Evolutionary conservation across 2,113 vertebrate species (phyloP).

Genomic region (Proteles cristata): DNA sequence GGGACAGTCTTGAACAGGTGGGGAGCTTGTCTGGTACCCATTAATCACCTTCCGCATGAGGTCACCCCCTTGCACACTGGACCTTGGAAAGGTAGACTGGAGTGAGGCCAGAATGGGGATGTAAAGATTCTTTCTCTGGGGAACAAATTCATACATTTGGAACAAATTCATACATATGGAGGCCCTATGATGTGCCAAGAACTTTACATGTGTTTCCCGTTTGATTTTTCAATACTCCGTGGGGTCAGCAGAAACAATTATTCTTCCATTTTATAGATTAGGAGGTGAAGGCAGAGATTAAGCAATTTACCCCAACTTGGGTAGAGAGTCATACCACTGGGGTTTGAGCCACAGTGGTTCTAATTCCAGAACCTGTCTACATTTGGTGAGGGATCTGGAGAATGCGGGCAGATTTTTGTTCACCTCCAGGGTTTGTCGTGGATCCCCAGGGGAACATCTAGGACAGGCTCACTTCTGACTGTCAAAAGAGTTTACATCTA

Average conservation of each 20-base stretch:
- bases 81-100: not conserved
- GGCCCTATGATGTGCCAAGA: not conserved
- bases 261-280: not conserved
- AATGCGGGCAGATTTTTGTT: not conserved
- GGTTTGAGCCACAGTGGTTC: not conserved
- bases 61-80: not conserved
- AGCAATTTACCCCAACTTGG: not conserved
- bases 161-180: not conserved
- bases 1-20: slow-evolving; percentile 11
- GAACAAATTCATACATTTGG: not conserved
- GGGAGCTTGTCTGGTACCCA: not conserved
- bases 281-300: not conserved
- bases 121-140: not conserved
- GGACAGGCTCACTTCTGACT: not conserved
- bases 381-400: not conserved
- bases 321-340: not conserved
- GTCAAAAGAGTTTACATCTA: not conserved
- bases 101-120: not conserved
- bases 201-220: not conserved
- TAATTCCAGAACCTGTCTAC: not conserved
- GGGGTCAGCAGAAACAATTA: not conserved
- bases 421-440: not conserved
- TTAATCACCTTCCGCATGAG: not conserved
- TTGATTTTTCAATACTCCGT: not conserved
- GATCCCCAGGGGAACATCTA: not conserved